Base-by-base conservation (phyloP, 2,888 invertebrate genomes). In the Troides oblongomaculatus region DNA sequence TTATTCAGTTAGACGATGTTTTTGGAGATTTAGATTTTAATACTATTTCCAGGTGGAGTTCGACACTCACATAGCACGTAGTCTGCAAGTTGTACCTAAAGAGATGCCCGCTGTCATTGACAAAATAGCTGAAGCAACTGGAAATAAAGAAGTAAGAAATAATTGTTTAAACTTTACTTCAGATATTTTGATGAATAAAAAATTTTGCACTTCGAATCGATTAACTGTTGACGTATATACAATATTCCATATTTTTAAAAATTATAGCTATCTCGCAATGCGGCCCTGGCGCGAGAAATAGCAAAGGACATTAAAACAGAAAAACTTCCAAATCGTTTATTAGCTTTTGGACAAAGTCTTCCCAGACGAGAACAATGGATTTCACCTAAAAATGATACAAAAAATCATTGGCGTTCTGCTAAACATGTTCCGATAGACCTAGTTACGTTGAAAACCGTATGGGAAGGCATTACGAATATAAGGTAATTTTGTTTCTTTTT, bases 401-500 rank as follows among this genome's bases (percentile, higher is more conserved):
- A 90, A 67, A 84, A 88, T 43, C 86, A 90, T 71, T 95, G 95
- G 95, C 79, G 94, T 21, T 87, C 90, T 0, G 93, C 94, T 53
- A 88, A 93, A 57, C 87, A 93, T 66, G 93, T 94, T 3, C 94
- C 94, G 0, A 84, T 87, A 69, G 94, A 94, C 57, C 83, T 95
- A 0, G 93, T 94, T 67, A 93, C 93, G 0, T 93, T 95, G 88
- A 94, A 94, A 70, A 89, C 93, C 36, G 94, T 95, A 3, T 95
- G 95, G 94, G 93, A 94, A 73, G 94, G 93, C 56, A 95, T 95
- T 36, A 94, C 94, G 8, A 90, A 94, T 77, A 84, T 95, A 21
- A 88, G 93, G 94, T 93, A 78, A 58, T 23, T 23, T 58, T 7
- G 23, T 53, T 53, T n/a, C 18, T 18, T n/a, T 53, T 53, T n/a